phyloP scores from a whole-genome alignment of 2,113 vertebrate species.

The Rhinogobius similis region DNA sequence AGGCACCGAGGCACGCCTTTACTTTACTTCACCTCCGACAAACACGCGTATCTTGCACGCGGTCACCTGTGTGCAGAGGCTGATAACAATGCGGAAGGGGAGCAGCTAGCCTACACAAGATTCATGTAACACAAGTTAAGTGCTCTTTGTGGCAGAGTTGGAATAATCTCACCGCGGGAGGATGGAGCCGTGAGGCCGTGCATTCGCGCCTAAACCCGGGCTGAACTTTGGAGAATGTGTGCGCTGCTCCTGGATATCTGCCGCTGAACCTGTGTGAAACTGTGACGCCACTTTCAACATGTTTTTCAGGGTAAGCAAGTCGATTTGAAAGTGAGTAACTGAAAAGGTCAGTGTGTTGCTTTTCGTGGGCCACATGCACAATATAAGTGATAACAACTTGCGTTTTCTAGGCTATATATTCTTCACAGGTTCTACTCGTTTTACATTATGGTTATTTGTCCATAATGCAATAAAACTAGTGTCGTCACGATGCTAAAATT shows the following conservation, averaged over 20 bases:
- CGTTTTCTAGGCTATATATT: too few relatives aligned
- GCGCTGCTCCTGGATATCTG: background rate
- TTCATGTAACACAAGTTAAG: background rate
- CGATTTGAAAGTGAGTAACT: background rate
- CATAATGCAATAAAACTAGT: too few relatives aligned
- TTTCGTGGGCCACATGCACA: too few relatives aligned
- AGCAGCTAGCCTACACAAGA: background rate
- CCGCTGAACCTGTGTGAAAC: background rate
- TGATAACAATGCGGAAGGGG: slow-evolving; percentile 48
- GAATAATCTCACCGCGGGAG: background rate
- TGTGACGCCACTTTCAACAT: slow-evolving; percentile 18
- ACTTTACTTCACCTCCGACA: background rate
- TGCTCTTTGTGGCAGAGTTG: background rate
- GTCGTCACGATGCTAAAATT: too few relatives aligned
- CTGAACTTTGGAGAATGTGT: background rate
- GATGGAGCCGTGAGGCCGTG: background rate
- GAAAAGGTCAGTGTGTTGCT: background rate
- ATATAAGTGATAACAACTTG: too few relatives aligned
- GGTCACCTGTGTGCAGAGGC: background rate
- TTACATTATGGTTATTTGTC: too few relatives aligned
- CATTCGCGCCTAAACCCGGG: background rate
- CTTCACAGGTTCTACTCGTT: too few relatives aligned
- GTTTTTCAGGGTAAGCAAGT: slow-evolving; percentile 48
- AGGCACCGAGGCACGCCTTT: slow-evolving; percentile 18
- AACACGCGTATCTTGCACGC: background rate